Conservation (phyloP, 1,140 invertebrate genomes). For the Drosophila suzukii region DNA sequence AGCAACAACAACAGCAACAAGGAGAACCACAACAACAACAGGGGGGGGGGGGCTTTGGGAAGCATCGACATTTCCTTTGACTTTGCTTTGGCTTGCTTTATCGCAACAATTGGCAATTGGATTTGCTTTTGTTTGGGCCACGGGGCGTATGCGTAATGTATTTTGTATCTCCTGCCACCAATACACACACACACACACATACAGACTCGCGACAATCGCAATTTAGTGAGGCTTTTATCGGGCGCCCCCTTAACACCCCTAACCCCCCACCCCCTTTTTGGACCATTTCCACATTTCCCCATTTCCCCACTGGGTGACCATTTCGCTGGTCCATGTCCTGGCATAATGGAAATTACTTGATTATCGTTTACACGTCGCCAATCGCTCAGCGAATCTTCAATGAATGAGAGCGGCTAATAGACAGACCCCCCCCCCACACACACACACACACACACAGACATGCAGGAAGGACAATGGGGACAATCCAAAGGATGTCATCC, state of each 20-base stretch:
- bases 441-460: background rate
- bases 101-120: constrained; percentile 62
- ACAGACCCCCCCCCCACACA: constrained; percentile 5
- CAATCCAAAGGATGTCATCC: constrained; percentile 31
- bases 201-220: constrained; percentile 71
- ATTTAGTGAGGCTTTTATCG: constrained; percentile 77
- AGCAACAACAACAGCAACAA: constrained; percentile 22
- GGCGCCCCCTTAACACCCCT: constrained; percentile 20
- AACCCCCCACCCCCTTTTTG: constrained; percentile 3
- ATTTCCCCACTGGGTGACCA: constrained; percentile 17
- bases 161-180: constrained; percentile 51
- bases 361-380: constrained; percentile 82
- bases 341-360: constrained; percentile 82
- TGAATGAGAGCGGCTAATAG: constrained; percentile 53
- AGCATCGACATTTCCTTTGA: constrained; percentile 49
- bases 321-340: constrained; percentile 13
- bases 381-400: constrained; percentile 65
- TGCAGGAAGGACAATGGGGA: constrained; percentile 29
- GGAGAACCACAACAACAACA: constrained; percentile 4
- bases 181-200: constrained; percentile 19
- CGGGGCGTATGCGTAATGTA: constrained; percentile 59
- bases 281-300: constrained; percentile 4
- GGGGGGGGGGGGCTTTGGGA: constrained; percentile 14
- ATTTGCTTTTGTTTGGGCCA: constrained; percentile 59
- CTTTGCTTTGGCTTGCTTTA: constrained; percentile 47